Evolutionary conservation across 92 coral and sea anemone genomes (phyloP), one percentile per base, ranked within the genome.

Genomic region (Ricordea florida): DNA sequence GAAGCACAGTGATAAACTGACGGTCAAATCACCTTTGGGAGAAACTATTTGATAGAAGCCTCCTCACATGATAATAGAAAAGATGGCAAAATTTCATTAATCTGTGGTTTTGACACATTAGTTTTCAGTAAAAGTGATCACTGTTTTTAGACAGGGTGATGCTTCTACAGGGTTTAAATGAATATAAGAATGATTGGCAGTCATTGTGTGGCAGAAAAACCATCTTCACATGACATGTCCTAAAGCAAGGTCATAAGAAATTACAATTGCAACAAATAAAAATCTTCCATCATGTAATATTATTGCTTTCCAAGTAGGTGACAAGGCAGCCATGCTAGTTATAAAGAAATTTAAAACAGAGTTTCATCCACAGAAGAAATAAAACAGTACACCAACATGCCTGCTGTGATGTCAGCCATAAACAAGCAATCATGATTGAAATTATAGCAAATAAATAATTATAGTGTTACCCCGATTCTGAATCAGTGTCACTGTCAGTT

Each of bases 241-340:
- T 46, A 46, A 46, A 46, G 52, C 52, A 46, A 46, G 52, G 52
- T 46, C 52, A 46, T 46, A 46, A 46, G 52, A 46, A 46, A 46
- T 46, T 46, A 26, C 22, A 46, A 26, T 16, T 46, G 52, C 52
- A 46, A 46, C 52, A 46, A 46, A 46, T 14, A 46, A 46, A 46
- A 5, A 46, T 46, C 22, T 46, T 46, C 52, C 21, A 3, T 46
- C 52, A 46, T 46, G 17, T 46, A 46, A 46, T 46, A 45, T 45
- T 45, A 46, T 46, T 46, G 52, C 16, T 46, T 46, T 46, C 52
- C 52, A 46, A 46, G 52, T 46, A 26, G 52, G 52, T 46, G 52
- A 46, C 52, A 46, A 46, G 52, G 52, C 52, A 46, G 52, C 52
- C 52, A 46, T 46, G 52, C 52, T 46, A 46, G 52, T 46, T 46